Evolutionary conservation across 2,888 invertebrate genomes (phyloP), one percentile per base, ranked within the genome.

Genomic region (Calliscelio sp.): DNA sequence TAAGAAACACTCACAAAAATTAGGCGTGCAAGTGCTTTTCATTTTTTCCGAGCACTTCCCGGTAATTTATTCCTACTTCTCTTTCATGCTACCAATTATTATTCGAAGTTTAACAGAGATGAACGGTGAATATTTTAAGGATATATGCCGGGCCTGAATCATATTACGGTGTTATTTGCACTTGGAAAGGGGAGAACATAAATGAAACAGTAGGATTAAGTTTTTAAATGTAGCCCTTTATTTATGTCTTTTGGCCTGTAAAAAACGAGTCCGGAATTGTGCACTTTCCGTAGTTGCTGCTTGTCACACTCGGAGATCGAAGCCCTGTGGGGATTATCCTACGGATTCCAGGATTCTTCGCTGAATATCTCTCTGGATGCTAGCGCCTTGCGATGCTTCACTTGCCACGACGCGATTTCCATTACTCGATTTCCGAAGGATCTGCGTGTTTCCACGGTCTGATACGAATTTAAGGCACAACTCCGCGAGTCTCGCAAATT

Each of bases 371-470:
- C 73, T 81, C 63, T 85, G 86, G 81, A 87, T 88, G 85, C 82
- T 80, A 35, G 79, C 81, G 71, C 86, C 85, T 85, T 79, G 86
- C 86, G 77, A 87, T 87, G 89, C 88, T 90, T 88, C 89, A 89
- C 89, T 90, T 89, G 88, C 88, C 87, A 86, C 88, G 88, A 89
- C 87, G 89, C 90, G 89, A 90, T 90, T 90, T 90, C 89, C 91
- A 90, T 91, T 90, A 91, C 90, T 91, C 90, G 89, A 90, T 91
- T 91, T 88, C 87, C 89, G 87, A 90, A 89, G 87, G 87, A 88
- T 86, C 86, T 86, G 84, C 80, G 77, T 82, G 82, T 85, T 81
- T 66, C 73, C 65, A 61, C 63, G 61, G 63, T 83, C 73, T 78
- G 28, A 68, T 70, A 81, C 53, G 59, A 80, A 70, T 82, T 82